These are phyloP conservation scores for Ornithoptera priamus DNA, from an alignment of 2,888 invertebrate genomes.

Conservation along the genomic window DNA sequence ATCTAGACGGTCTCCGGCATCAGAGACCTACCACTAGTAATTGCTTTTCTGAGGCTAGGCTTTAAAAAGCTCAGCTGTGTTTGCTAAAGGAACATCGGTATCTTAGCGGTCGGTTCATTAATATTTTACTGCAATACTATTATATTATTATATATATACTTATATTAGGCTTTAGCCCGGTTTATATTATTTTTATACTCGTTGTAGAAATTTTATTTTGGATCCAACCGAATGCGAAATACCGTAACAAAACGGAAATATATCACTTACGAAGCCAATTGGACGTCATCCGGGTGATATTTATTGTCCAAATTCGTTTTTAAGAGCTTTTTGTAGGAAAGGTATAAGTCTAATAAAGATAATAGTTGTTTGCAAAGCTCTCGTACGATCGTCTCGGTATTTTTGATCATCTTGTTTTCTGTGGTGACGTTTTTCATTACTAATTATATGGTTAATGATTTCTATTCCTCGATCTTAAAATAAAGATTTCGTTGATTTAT, in stretches of 20 bases:
- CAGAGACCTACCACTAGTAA: too few relatives aligned
- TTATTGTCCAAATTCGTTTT: slow-evolving; percentile 4
- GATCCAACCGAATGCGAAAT: neutral
- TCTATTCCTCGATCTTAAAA: too few relatives aligned
- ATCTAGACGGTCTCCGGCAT: too few relatives aligned
- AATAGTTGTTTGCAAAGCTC: neutral
- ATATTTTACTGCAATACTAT: neutral
- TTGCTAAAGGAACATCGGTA: neutral
- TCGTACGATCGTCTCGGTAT: neutral
- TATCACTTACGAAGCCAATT: neutral
- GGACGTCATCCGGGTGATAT: slow-evolving; percentile 2
- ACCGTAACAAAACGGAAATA: neutral
- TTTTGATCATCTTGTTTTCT: neutral
- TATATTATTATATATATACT: too few relatives aligned
- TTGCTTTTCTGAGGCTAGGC: too few relatives aligned
- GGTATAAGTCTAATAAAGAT: neutral
- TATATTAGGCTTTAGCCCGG: neutral
- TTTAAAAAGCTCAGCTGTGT: neutral
- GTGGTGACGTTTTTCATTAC: neutral
- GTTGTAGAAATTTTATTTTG: neutral
- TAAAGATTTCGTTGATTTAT: too few relatives aligned
- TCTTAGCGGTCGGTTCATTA: neutral
- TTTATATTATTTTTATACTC: neutral
- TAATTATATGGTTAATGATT: neutral
- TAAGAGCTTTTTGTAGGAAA: neutral